Evolutionary conservation across 2,113 vertebrate species (phyloP).

Genomic region (Thunnus thynnus): DNA sequence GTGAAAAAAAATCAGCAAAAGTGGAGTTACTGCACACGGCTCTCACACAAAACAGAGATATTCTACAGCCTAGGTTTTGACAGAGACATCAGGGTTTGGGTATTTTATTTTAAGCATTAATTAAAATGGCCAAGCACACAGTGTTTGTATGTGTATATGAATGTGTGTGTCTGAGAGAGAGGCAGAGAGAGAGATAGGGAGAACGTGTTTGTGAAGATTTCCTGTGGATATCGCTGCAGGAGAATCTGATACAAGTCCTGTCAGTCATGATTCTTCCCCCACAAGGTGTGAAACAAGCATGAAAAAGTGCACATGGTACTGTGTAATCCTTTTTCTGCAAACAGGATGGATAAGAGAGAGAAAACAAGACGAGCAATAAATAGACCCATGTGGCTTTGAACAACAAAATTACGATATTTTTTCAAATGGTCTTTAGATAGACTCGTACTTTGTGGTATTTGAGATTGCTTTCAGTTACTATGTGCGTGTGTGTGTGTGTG

Average conservation of each 20-base stretch:
- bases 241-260: constrained; percentile 68
- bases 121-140: constrained; percentile 43
- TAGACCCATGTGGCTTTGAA: not conserved
- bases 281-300: constrained; percentile 75
- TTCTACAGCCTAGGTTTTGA: constrained; percentile 9
- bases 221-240: constrained; percentile 63
- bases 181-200: constrained; percentile 1
- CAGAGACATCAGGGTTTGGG: constrained; percentile 11
- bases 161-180: not conserved
- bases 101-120: constrained; percentile 35
- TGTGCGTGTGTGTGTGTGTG: constrained; percentile 11
- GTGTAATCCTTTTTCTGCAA: constrained; percentile 61
- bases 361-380: constrained; percentile 40
- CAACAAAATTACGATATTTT: constrained; percentile 10
- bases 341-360: constrained; percentile 20
- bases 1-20: not conserved
- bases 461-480: not conserved
- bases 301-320: constrained; percentile 59
- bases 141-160: constrained; percentile 6
- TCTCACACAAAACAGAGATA: constrained; percentile 4
- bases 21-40: not conserved
- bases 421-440: constrained; percentile 19
- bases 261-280: constrained; percentile 75
- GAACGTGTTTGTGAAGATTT: constrained; percentile 55
- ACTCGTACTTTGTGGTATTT: constrained; percentile 8